A percentile compares a stretch with the other conserved stretches of the same genome.
Conservation (phyloP, 2,113 vertebrate genomes). For the Arizona elegans region DNA sequence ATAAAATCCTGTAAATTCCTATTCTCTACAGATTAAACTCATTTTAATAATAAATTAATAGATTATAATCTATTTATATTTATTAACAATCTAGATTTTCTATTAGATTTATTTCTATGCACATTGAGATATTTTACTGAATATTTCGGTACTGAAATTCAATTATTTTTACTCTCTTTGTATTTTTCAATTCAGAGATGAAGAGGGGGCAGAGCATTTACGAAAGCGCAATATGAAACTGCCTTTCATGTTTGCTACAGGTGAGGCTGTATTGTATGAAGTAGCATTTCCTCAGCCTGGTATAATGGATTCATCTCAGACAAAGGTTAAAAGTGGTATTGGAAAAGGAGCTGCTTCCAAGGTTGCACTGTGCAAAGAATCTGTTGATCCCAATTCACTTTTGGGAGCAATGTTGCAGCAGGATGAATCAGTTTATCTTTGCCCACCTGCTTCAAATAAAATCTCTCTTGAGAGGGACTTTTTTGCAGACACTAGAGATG, state of each 20-base stretch:
- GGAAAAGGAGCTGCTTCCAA: conserved; percentile 54
- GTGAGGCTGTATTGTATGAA: conserved; percentile 82
- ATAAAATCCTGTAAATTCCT: neutral
- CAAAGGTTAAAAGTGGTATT: conserved; percentile 47
- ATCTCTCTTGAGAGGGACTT: conserved; percentile 58
- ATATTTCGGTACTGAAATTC: neutral
- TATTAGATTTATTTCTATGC: neutral
- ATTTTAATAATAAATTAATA: neutral
- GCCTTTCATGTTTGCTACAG: conserved; percentile 82
- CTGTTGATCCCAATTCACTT: conserved; percentile 74
- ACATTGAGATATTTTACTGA: neutral
- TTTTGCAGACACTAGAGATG: conserved; percentile 53
- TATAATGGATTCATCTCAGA: conserved; percentile 57
- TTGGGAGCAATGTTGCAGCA: conserved; percentile 75
- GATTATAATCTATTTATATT: neutral
- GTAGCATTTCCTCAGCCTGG: conserved; percentile 52
- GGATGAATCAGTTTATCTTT: conserved; percentile 78
- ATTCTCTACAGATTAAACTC: neutral
- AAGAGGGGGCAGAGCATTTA: conserved; percentile 81
- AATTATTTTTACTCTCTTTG: conserved; percentile 21
- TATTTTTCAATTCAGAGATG: conserved; percentile 70
- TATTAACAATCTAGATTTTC: neutral
- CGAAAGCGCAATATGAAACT: conserved; percentile 73
- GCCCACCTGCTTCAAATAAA: conserved; percentile 65
- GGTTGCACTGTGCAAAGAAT: conserved; percentile 39